phyloP scores from a whole-genome alignment of 2,888 invertebrate species.

The Sphaerophoria taeniata region DNA sequence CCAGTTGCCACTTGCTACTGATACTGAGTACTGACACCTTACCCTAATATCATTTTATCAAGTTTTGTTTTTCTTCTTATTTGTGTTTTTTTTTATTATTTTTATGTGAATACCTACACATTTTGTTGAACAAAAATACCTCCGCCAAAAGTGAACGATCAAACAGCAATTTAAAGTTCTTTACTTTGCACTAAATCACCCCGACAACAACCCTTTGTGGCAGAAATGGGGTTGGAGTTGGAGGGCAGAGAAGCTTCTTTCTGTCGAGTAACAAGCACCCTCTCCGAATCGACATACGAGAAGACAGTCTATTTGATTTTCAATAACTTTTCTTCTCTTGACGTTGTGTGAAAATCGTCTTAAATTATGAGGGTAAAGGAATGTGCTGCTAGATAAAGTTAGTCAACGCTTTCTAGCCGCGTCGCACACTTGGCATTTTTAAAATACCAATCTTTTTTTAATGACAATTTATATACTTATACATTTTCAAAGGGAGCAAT shows the following conservation, averaged over 20 bases:
- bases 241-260: slow-evolving; percentile 40
- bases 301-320: slow-evolving; percentile 69
- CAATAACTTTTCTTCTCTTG: slow-evolving; percentile 71
- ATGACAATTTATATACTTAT: slow-evolving; percentile 74
- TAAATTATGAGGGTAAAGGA: slow-evolving; percentile 72
- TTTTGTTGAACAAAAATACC: slow-evolving; percentile 18
- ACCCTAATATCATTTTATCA: slow-evolving; percentile 39
- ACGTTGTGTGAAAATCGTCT: slow-evolving; percentile 73
- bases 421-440: slow-evolving; percentile 60
- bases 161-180: slow-evolving; percentile 73
- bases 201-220: slow-evolving; percentile 71
- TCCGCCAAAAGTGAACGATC: slow-evolving; percentile 66
- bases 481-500: slow-evolving; percentile 70
- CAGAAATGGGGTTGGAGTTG: neutral
- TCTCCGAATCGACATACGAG: no score
- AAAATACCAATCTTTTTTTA: slow-evolving; percentile 73
- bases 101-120: slow-evolving; percentile 2
- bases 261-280: slow-evolving; percentile 33
- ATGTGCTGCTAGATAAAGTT: slow-evolving; percentile 40
- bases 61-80: slow-evolving; percentile 9
- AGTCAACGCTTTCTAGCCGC: slow-evolving; percentile 61
- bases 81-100: no score
- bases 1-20: slow-evolving; percentile 2
- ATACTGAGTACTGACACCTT: slow-evolving; percentile 26
- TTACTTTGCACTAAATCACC: slow-evolving; percentile 73